These are phyloP conservation scores for Drosophila tani DNA, from an alignment of 1,140 invertebrate species.

Conservation along the genomic window DNA sequence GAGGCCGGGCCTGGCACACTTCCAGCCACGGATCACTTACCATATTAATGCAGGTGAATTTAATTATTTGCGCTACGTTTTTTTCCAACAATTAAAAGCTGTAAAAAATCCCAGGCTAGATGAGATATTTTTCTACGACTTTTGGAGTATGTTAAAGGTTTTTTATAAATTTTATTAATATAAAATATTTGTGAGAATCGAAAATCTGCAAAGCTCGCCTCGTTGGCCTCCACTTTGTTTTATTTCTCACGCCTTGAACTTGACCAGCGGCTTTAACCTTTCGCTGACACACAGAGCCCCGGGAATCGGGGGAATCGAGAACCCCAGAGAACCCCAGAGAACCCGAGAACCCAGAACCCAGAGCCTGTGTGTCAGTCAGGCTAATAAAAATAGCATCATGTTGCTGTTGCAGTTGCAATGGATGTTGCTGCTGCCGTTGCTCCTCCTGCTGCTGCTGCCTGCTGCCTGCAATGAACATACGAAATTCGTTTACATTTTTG, in stretches of 20 bases:
- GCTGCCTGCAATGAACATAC: slow-evolving; percentile 60
- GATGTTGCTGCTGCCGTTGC: slow-evolving; percentile 16
- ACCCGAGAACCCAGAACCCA: background rate
- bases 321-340: background rate
- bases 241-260: slow-evolving; percentile 56
- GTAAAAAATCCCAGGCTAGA: no score
- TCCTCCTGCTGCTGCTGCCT: slow-evolving; percentile 14
- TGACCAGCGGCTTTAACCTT: slow-evolving; percentile 46
- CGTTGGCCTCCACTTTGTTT: slow-evolving; percentile 21
- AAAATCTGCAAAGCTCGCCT: background rate
- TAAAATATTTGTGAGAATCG: no score
- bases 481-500: slow-evolving; percentile 78
- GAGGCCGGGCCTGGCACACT: slow-evolving; percentile 18
- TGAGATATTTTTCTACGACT: no score
- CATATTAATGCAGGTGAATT: background rate
- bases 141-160: no score
- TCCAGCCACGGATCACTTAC: background rate
- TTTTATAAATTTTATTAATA: no score
- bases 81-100: no score
- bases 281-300: slow-evolving; percentile 27
- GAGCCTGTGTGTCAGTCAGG: slow-evolving; percentile 44
- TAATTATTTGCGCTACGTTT: no score
- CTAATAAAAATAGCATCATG: slow-evolving; percentile 76
- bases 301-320: background rate
- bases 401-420: slow-evolving; percentile 42